Evolutionary conservation across 2,888 invertebrate species (phyloP).

Genomic region (Latrodectus elegans): DNA sequence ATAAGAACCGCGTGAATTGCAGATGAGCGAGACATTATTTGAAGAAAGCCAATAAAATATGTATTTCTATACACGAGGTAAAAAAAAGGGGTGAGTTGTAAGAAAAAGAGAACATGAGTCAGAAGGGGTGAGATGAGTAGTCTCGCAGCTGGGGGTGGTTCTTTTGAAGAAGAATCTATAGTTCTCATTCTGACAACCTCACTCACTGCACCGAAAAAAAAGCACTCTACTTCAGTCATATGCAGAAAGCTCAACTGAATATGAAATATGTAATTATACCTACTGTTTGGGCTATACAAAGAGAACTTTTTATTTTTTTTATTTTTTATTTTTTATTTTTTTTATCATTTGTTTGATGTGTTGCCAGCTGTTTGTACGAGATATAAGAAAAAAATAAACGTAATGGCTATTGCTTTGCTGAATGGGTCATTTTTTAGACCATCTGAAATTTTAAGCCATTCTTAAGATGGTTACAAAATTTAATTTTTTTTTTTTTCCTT

Average conservation of each 20-base stretch:
- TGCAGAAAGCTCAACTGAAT: neutral
- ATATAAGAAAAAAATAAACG: too few relatives aligned
- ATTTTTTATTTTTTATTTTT: too few relatives aligned
- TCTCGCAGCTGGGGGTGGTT: neutral
- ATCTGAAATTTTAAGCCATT: too few relatives aligned
- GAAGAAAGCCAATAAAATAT: slow-evolving; percentile 9
- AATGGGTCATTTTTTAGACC: too few relatives aligned
- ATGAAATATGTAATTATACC: neutral
- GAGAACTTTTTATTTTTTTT: too few relatives aligned
- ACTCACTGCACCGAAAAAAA: neutral
- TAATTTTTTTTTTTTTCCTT: too few relatives aligned
- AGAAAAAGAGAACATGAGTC: neutral
- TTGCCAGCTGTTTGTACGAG: too few relatives aligned
- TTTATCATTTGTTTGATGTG: too few relatives aligned
- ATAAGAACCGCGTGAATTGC: neutral
- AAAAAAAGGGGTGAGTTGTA: neutral
- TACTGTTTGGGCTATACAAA: too few relatives aligned
- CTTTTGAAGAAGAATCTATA: neutral
- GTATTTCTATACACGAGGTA: neutral
- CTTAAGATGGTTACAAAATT: too few relatives aligned
- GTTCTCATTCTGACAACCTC: neutral
- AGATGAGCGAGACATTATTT: slow-evolving; percentile 1
- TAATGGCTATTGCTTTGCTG: too few relatives aligned
- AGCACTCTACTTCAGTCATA: neutral
- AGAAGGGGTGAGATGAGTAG: neutral